phyloP scores from a whole-genome alignment of 2,113 vertebrate genomes.

The Lichenostomus cassidix region DNA sequence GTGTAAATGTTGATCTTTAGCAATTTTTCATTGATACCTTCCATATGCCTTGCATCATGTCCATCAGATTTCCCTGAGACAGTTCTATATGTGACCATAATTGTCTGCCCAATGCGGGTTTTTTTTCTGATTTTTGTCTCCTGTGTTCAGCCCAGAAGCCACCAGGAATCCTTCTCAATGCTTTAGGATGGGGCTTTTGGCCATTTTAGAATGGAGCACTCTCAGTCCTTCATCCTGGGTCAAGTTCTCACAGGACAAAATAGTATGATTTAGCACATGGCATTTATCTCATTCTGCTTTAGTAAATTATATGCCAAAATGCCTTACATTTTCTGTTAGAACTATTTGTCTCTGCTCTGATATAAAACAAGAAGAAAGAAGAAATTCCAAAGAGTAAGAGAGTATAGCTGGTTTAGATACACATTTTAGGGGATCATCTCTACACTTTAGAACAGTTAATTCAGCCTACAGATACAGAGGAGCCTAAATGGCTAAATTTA shows the following conservation, averaged over 20 bases:
- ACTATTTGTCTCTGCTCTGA: neutral
- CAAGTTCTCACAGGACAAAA: neutral
- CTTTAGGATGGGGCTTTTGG: neutral
- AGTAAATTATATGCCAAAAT: neutral
- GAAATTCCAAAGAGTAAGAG: neutral
- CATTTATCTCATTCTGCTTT: neutral
- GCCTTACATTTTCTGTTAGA: neutral
- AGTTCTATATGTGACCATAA: neutral
- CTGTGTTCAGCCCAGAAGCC: neutral
- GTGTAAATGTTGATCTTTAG: neutral
- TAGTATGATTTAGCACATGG: neutral
- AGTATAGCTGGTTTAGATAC: neutral
- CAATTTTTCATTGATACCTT: neutral
- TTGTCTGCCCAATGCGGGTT: neutral
- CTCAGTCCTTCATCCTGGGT: neutral
- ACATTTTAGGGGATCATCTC: neutral
- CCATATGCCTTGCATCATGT: neutral
- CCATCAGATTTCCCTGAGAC: neutral
- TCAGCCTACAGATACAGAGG: neutral
- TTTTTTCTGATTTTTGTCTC: neutral
- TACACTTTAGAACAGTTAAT: neutral
- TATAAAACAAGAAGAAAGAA: neutral
- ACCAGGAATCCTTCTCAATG: neutral
- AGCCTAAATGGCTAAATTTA: neutral
- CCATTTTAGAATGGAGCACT: neutral